Conservation (phyloP, 2,888 invertebrate species). For the Strigamia crassipes region DNA sequence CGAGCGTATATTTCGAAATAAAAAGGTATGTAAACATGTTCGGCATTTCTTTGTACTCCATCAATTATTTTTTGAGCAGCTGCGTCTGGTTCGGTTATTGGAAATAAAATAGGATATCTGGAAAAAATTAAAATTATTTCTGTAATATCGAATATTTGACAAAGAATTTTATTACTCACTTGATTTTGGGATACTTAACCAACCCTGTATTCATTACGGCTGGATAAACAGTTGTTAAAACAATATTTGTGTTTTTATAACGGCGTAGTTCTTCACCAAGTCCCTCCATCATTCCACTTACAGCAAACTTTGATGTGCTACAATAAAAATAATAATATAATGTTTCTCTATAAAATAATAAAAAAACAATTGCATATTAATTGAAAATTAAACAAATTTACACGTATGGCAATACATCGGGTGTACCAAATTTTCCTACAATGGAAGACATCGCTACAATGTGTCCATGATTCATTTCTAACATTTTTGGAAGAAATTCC, state of each 20-base stretch:
- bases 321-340: not conserved
- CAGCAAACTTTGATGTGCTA: conserved; percentile 69
- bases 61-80: conserved; percentile 68
- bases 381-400: too few relatives aligned
- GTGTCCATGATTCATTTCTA: conserved; percentile 74
- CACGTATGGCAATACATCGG: conserved; percentile 80
- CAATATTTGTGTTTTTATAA: conserved; percentile 64
- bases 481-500: conserved; percentile 77
- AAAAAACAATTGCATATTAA: too few relatives aligned
- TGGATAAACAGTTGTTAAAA: conserved; percentile 69
- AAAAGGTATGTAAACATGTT: conserved; percentile 52
- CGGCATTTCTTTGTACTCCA: conserved; percentile 67
- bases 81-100: conserved; percentile 66
- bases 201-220: conserved; percentile 66
- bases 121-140: too few relatives aligned
- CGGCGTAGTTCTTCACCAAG: conserved; percentile 67
- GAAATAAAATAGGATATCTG: conserved; percentile 71
- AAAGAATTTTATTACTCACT: not conserved
- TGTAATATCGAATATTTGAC: not conserved
- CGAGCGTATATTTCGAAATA: not conserved
- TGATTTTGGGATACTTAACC: conserved; percentile 64
- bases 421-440: conserved; percentile 73
- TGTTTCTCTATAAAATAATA: too few relatives aligned
- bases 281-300: conserved; percentile 69
- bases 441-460: conserved; percentile 76